These are phyloP conservation scores for Pilophorus perplexus DNA, from an alignment of 2,888 invertebrate genomes.

Conservation along the genomic window DNA sequence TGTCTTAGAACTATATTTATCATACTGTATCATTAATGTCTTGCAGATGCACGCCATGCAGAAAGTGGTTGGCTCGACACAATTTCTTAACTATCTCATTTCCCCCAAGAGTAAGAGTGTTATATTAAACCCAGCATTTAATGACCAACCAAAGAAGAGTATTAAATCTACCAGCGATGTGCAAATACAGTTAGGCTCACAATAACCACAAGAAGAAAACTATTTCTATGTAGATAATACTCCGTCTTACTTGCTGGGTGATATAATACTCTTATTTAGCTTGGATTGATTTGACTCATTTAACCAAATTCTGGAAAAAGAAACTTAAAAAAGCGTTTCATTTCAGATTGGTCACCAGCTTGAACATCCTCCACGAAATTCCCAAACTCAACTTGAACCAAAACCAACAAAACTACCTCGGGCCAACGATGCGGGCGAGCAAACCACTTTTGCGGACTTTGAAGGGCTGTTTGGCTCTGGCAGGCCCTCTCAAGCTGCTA, in stretches of 20 bases:
- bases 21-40: too few relatives aligned
- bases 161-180: slow-evolving; percentile 9
- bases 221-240: too few relatives aligned
- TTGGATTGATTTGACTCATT: too few relatives aligned
- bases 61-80: slow-evolving; percentile 7
- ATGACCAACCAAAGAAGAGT: not conserved
- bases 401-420: not conserved
- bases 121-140: slow-evolving; percentile 5
- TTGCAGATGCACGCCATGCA: not conserved
- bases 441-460: slow-evolving; percentile 4
- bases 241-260: slow-evolving; percentile 9
- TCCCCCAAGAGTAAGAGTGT: not conserved
- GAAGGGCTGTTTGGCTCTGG: slow-evolving; percentile 5
- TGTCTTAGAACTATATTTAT: too few relatives aligned
- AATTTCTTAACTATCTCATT: not conserved
- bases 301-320: too few relatives aligned
- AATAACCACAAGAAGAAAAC: too few relatives aligned
- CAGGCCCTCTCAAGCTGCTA: not conserved
- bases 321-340: too few relatives aligned
- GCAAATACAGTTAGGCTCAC: too few relatives aligned
- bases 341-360: slow-evolving; percentile 1
- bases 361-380: not conserved
- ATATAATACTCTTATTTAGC: slow-evolving; percentile 21
- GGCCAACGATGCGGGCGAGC: slow-evolving; percentile 9
- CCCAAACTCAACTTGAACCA: slow-evolving; percentile 5